These are phyloP conservation scores for Acronicta leporina DNA, from an alignment of 2,888 invertebrate species.

Conservation along the genomic window DNA sequence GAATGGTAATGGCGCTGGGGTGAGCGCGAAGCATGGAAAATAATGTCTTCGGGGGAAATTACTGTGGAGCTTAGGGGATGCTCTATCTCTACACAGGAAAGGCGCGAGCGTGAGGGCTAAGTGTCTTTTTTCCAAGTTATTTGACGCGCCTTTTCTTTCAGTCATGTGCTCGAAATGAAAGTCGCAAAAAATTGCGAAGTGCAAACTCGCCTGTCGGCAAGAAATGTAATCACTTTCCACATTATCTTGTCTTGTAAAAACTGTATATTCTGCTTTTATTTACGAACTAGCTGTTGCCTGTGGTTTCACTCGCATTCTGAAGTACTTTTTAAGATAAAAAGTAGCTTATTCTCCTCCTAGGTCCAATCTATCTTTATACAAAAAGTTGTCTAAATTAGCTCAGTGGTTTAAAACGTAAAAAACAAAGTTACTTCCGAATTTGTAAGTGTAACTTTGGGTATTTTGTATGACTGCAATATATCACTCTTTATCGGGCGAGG, in stretches of 20 bases:
- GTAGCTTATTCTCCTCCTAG: too few species aligned
- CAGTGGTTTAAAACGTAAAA: too few species aligned
- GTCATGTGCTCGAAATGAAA: conserved; percentile 59
- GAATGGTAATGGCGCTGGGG: conserved; percentile 63
- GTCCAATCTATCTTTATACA: too few species aligned
- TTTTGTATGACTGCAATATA: conserved; percentile 32
- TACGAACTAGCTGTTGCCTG: neutral
- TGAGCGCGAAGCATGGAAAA: conserved; percentile 74
- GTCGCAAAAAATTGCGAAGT: conserved; percentile 69
- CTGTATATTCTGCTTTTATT: conserved; percentile 38
- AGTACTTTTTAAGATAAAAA: too few species aligned
- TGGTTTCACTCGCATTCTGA: too few species aligned
- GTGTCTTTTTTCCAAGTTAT: conserved; percentile 83
- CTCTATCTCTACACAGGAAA: conserved; percentile 65
- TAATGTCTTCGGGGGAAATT: conserved; percentile 78
- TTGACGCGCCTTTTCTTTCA: conserved; percentile 71
- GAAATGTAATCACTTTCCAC: conserved; percentile 68
- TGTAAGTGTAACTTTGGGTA: too few species aligned
- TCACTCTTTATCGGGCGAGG: conserved; percentile 39
- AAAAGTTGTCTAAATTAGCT: too few species aligned
- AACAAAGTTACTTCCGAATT: too few species aligned
- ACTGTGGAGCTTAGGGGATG: conserved; percentile 69
- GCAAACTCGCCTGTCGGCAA: conserved; percentile 57
- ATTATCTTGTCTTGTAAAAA: conserved; percentile 51
- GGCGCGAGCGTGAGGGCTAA: conserved; percentile 75